Evolutionary conservation across 1,140 invertebrate genomes (phyloP).

Genomic region (Lithobius niger): DNA sequence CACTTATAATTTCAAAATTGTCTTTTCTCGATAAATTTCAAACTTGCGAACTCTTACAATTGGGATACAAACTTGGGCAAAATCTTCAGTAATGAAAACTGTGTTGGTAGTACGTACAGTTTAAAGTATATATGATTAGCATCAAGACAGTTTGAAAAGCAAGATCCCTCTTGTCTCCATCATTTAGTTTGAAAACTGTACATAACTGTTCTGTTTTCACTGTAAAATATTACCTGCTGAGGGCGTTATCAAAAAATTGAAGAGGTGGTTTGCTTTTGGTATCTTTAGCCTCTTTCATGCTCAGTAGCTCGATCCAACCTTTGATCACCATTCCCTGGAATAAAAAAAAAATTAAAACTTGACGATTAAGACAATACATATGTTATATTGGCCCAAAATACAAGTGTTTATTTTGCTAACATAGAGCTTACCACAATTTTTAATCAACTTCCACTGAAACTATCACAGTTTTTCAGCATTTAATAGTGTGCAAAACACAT

Average conservation of each 20-base stretch:
- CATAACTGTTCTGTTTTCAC: neutral
- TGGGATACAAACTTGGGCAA: neutral
- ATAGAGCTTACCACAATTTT: too few species aligned
- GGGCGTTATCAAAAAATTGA: conserved; percentile 37
- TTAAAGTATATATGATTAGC: neutral
- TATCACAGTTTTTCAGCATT: too few species aligned
- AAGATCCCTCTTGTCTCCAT: neutral
- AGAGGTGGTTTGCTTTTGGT: conserved; percentile 31
- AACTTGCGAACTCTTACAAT: neutral
- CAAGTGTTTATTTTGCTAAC: too few species aligned
- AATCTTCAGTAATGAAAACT: neutral
- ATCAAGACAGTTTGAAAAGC: neutral
- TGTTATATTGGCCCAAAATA: too few species aligned
- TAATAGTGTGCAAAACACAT: too few species aligned
- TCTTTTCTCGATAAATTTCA: too few species aligned
- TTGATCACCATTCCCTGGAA: conserved; percentile 48
- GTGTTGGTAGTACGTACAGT: neutral
- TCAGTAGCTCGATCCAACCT: conserved; percentile 59
- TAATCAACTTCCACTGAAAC: too few species aligned
- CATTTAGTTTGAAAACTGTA: neutral
- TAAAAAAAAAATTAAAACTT: conserved; percentile 3
- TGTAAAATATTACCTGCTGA: conserved; percentile 16
- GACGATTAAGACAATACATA: too few species aligned
- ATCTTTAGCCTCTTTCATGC: conserved; percentile 25
- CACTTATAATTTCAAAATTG: too few species aligned